Base-by-base conservation (phyloP, 1,140 invertebrate species). In the Listronotus oregonensis region DNA sequence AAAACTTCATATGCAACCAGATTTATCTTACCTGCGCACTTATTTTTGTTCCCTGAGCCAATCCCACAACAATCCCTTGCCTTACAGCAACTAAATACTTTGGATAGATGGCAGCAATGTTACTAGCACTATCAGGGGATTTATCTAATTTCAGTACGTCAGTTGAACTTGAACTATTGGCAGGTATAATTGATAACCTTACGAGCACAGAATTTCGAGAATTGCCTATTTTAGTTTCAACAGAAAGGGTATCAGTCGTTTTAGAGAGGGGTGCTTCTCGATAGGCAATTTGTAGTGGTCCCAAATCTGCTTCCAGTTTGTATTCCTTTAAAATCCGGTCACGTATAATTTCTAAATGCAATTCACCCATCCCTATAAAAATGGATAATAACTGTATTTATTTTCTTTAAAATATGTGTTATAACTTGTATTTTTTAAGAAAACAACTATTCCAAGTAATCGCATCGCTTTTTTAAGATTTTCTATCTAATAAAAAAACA, bases 291-390 rank as follows among this genome's bases (percentile, higher is more conserved):
- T 96, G 94, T n/a, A 98, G 78, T 0, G 91, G 87, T 0, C 97
- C 97, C n/a, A 99, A 78, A 69, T 96, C 91, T 2, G 88, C 94
- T 39, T 99, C 91, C 52, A 99, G 87, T 78, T 93, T 94, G 79
- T 94, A 98, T 71, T 99, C 96, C 52, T 85, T 87, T 50, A 84
- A 78, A 21, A 98, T 89, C 56, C 95, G 82, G 70, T 96, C 91
- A 73, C 92, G 92, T 37, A 99, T 91, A 47, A 99, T 91, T 72
- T 99, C 96, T 60, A 99, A 82, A 80, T 99, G 97, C 5, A 99
- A 82, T 81, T 99, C 96, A 7, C 97, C 97, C 96, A 99, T 99
- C 14, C 93, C 63, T 63, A 63, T 4, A 52, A 54, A 7, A 39
- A 10, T 47, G 2, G 3, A 40, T 12, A 40, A 1, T 40, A 40